Conservation (phyloP, 2,113 vertebrate species). For the Brachyhypopomus occidentalis region DNA sequence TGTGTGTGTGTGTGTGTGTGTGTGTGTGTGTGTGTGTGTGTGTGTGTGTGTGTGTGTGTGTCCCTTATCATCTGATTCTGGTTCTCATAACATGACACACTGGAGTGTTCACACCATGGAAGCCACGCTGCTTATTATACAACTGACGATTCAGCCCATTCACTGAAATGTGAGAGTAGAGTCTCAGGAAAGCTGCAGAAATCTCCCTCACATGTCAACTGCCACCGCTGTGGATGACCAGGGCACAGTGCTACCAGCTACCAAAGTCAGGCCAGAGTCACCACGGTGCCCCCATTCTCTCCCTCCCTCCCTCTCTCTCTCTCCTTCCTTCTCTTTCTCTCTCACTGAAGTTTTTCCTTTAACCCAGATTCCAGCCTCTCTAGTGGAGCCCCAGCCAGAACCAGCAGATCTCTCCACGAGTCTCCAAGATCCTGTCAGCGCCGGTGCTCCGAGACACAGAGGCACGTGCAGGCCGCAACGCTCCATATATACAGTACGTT, state of each 20-base stretch:
- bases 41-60: background rate
- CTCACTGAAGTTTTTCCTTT: background rate
- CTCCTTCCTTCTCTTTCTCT: background rate
- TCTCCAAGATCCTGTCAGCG: slow-evolving; percentile 54
- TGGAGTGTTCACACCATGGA: background rate
- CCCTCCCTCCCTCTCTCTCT: background rate
- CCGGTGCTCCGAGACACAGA: slow-evolving; percentile 34
- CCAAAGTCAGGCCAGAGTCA: background rate
- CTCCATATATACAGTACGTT: slow-evolving; percentile 7
- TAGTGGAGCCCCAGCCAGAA: slow-evolving; percentile 28
- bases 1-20: background rate
- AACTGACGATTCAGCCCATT: background rate
- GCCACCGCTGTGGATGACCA: background rate
- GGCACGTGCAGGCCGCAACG: slow-evolving; percentile 27
- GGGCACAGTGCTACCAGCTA: too few relatives aligned
- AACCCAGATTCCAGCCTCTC: slow-evolving; percentile 47
- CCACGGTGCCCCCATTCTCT: slow-evolving; percentile 2
- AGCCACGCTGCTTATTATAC: background rate
- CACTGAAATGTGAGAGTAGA: background rate
- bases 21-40: background rate
- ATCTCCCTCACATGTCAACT: background rate
- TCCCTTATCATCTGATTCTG: background rate
- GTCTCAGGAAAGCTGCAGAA: background rate
- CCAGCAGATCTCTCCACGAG: background rate
- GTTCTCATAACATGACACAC: background rate